These are phyloP conservation scores for Oncopodura yosiiana DNA, from an alignment of 1,140 invertebrate species.

Conservation along the genomic window DNA sequence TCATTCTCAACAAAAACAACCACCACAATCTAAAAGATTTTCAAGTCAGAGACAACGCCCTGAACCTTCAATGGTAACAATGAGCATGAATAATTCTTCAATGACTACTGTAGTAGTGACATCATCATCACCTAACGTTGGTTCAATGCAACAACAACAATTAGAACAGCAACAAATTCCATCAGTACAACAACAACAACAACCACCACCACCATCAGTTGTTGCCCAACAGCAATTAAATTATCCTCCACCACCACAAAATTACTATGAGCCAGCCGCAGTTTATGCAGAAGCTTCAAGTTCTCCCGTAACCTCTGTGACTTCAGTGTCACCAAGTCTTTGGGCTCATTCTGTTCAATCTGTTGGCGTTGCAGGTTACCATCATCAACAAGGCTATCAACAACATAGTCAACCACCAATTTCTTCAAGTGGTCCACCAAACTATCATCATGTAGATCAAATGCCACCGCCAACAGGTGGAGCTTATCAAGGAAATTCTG, in stretches of 20 bases:
- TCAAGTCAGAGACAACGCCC: constrained; percentile 58
- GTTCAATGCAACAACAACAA: not conserved
- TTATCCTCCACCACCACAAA: constrained; percentile 12
- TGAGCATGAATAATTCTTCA: constrained; percentile 4
- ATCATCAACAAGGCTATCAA: constrained; percentile 39
- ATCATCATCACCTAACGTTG: not conserved
- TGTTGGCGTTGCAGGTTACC: constrained; percentile 38
- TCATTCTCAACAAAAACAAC: constrained; percentile 38
- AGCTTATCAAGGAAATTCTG: no score
- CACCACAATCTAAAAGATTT: constrained; percentile 55
- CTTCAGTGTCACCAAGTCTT: constrained; percentile 30
- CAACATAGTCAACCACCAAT: constrained; percentile 29
- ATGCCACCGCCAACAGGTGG: no score
- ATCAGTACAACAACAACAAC: constrained; percentile 7
- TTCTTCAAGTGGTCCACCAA: constrained; percentile 36
- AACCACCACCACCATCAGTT: constrained; percentile 17
- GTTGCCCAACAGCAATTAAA: no score
- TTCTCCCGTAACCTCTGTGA: constrained; percentile 23
- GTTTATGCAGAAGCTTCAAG: constrained; percentile 29
- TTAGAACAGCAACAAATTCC: constrained; percentile 4
- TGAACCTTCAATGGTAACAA: constrained; percentile 6
- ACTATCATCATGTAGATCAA: no score
- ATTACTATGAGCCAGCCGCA: constrained; percentile 28
- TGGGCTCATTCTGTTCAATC: constrained; percentile 36
- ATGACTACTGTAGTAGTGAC: not conserved